A percentile compares a stretch with the other conserved stretches of the same genome.
These are phyloP conservation scores for Actenoides lindsayi DNA, from an alignment of 2,113 vertebrate genomes.

Conservation along the genomic window DNA sequence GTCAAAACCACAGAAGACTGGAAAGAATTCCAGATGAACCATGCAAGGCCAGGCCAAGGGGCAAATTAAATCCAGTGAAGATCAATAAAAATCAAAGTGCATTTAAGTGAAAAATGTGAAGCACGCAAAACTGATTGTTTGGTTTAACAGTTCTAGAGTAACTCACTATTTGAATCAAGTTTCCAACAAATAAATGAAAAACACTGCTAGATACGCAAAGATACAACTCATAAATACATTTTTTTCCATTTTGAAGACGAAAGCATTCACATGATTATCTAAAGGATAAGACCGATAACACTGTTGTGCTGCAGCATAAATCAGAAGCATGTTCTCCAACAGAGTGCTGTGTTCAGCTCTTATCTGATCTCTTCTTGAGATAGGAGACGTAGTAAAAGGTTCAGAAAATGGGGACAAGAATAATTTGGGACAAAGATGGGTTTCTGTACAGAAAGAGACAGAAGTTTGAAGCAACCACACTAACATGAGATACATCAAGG, in stretches of 20 bases:
- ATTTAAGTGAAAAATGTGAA: constrained; percentile 41
- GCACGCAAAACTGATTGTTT: neutral
- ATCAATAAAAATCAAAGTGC: constrained; percentile 42
- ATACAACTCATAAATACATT: neutral
- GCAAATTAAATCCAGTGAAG: constrained; percentile 39
- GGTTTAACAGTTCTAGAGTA: constrained; percentile 7
- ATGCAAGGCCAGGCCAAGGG: constrained; percentile 3
- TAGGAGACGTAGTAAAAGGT: constrained; percentile 27
- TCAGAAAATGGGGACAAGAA: constrained; percentile 37
- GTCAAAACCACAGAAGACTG: neutral
- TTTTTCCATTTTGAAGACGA: neutral
- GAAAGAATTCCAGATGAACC: constrained; percentile 19
- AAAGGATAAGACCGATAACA: neutral
- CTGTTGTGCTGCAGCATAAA: constrained; percentile 22
- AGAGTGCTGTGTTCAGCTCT: constrained; percentile 26
- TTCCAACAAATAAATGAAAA: neutral
- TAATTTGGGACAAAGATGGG: constrained; percentile 22
- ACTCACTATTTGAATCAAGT: constrained; percentile 16
- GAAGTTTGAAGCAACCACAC: neutral
- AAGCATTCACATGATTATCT: constrained; percentile 33
- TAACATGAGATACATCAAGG: neutral
- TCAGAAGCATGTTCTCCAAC: neutral
- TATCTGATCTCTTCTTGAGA: constrained; percentile 41
- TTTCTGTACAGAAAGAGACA: neutral
- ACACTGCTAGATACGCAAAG: neutral